Conservation (phyloP, 2,113 vertebrate genomes). For the Thryonomys swinderianus region DNA sequence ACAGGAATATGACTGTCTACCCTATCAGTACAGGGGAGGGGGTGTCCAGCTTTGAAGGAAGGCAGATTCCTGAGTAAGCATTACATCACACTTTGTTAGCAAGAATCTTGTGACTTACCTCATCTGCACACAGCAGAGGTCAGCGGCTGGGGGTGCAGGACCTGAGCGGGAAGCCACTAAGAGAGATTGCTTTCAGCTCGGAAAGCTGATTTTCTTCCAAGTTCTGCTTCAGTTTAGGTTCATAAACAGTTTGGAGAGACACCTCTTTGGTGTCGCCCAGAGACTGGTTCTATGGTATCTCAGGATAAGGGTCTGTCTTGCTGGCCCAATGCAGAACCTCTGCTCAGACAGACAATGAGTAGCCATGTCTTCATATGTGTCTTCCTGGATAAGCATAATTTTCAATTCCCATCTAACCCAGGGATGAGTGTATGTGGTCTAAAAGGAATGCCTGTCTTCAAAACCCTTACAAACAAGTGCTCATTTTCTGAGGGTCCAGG, state of each 20-base stretch:
- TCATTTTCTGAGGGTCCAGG: background rate
- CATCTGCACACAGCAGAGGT: no score
- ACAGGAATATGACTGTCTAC: no score
- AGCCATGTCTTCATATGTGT: background rate
- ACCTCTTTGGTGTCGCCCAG: background rate
- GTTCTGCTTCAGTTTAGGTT: background rate
- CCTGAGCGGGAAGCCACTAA: no score
- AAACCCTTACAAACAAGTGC: background rate
- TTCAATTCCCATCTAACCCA: background rate
- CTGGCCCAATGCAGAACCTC: background rate
- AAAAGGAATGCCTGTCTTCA: background rate
- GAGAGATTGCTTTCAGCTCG: no score
- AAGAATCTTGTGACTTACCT: no score
- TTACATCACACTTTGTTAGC: no score
- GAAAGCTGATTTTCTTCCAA: no score
- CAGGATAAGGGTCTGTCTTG: background rate
- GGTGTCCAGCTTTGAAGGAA: no score
- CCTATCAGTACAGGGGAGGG: no score
- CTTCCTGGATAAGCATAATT: background rate
- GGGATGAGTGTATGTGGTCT: background rate
- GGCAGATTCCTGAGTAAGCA: no score
- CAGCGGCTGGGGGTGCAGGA: no score
- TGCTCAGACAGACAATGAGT: background rate
- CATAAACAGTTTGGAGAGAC: background rate
- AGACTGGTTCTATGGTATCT: background rate